phyloP scores from a whole-genome alignment of 2,797 vertebrate species.

The Podargus strigoides region DNA sequence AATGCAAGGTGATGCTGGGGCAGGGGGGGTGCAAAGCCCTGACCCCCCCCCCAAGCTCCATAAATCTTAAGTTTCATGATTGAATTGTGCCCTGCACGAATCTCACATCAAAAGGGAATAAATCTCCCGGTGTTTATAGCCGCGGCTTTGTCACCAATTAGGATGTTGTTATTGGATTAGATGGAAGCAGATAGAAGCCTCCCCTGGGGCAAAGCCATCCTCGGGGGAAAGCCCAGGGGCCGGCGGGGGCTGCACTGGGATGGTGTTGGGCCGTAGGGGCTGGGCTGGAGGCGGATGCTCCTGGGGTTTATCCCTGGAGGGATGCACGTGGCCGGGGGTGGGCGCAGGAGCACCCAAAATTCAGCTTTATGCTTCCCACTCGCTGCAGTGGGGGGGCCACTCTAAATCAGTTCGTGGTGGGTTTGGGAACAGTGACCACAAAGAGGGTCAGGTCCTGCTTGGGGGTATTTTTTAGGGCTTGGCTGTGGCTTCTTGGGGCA shows the following conservation, averaged over 20 bases:
- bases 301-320: neutral
- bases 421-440: accelerated
- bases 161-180: neutral
- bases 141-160: neutral
- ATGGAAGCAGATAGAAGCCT: too few species aligned
- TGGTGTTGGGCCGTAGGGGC: accelerated
- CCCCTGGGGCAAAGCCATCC: too few species aligned
- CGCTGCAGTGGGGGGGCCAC: neutral
- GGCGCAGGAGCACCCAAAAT: neutral
- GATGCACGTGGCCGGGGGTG: accelerated
- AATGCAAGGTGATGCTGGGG: too few species aligned
- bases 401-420: accelerated
- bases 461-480: neutral
- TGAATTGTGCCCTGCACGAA: neutral
- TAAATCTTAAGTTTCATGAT: neutral
- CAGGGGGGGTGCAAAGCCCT: neutral
- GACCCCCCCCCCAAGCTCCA: accelerated
- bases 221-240: neutral
- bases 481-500: neutral
- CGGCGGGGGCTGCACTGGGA: neutral
- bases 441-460: neutral
- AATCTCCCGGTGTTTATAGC: neutral
- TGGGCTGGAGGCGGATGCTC: neutral
- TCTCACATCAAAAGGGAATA: neutral
- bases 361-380: accelerated